Evolutionary conservation across 2,113 vertebrate species (phyloP).

Genomic region (Typhlomys cinereus): DNA sequence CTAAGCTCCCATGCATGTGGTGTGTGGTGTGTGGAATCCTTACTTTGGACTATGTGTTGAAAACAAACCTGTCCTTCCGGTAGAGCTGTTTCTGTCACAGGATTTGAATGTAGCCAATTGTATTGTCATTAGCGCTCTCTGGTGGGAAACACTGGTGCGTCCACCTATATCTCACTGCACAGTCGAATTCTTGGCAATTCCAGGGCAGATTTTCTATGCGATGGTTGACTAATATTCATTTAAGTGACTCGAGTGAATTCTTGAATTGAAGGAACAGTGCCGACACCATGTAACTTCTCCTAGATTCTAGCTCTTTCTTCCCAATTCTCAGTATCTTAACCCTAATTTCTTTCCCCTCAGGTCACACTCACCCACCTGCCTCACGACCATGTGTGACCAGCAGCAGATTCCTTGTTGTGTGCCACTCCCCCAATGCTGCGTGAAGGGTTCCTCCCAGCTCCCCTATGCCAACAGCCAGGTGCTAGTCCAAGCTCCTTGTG

Average conservation of each 20-base stretch:
- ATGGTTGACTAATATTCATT: neutral
- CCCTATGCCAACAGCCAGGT: neutral
- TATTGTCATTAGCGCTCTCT: neutral
- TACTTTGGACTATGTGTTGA: neutral
- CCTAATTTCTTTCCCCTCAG: conserved; percentile 36
- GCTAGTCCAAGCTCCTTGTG: conserved; percentile 50
- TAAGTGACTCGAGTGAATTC: neutral
- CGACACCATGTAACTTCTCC: neutral
- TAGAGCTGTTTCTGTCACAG: neutral
- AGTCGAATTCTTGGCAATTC: neutral
- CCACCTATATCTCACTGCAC: neutral
- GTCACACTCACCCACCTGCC: neutral
- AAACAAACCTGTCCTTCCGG: neutral
- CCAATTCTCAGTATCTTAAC: neutral
- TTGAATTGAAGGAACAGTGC: neutral
- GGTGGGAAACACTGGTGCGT: neutral
- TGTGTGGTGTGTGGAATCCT: neutral
- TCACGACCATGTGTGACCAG: conserved; percentile 76
- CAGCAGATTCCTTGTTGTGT: conserved; percentile 49
- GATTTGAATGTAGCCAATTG: too few relatives aligned
- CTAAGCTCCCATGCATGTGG: neutral
- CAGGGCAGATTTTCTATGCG: neutral
- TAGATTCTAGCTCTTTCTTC: neutral
- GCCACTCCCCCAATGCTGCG: conserved; percentile 36
- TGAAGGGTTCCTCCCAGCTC: conserved; percentile 37